Conservation (phyloP, 1,140 invertebrate species). For the Aphidius ervi region DNA sequence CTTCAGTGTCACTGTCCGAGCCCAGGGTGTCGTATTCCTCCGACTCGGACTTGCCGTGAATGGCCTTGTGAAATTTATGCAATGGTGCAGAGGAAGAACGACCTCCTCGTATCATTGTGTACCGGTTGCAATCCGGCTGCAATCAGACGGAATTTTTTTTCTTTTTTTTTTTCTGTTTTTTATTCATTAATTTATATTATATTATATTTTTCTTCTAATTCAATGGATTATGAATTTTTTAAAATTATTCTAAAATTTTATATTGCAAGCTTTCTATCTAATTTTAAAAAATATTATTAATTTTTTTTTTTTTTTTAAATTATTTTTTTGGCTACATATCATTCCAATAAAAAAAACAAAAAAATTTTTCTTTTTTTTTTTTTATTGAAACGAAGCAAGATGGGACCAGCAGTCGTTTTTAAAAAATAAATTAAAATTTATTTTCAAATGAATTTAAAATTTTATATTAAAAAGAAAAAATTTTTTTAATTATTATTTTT, state of each 20-base stretch:
- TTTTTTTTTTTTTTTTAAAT: background rate
- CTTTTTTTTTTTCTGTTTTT: constrained; percentile 17
- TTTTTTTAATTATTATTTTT: constrained; percentile 2
- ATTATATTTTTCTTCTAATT: constrained; percentile 6
- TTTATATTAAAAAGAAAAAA: constrained; percentile 9
- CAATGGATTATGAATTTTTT: background rate
- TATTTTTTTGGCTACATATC: background rate
- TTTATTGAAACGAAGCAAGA: constrained; percentile 43
- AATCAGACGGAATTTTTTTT: constrained; percentile 51
- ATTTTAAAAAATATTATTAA: background rate
- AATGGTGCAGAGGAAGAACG: constrained; percentile 53
- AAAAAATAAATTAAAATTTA: background rate
- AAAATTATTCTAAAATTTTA: background rate
- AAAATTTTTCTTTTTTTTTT: constrained; percentile 6
- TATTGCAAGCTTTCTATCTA: background rate
- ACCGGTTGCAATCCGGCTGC: constrained; percentile 56
- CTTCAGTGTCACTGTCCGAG: constrained; percentile 57
- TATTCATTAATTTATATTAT: background rate
- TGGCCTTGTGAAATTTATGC: constrained; percentile 54
- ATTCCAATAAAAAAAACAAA: background rate
- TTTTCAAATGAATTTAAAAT: no score
- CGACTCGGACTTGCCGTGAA: constrained; percentile 58
- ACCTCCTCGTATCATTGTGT: constrained; percentile 53
- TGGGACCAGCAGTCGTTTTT: constrained; percentile 50
- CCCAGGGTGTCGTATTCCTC: constrained; percentile 61